Base-by-base conservation (phyloP, 2,888 invertebrate genomes). In the Drepanosiphum platanoidis region DNA sequence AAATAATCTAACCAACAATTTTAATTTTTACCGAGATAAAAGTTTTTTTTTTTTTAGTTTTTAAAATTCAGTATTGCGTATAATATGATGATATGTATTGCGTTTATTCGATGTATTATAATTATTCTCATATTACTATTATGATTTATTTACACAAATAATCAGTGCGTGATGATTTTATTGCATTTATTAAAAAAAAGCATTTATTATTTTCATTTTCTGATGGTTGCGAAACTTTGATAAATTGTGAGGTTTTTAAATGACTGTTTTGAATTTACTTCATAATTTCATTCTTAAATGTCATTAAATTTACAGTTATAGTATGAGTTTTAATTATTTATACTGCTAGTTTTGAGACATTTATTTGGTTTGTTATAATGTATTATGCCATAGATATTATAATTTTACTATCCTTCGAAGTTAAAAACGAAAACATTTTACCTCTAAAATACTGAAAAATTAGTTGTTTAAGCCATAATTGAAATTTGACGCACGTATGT, bases 401-500 rank as follows among this genome's bases (percentile, higher is more conserved):
- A 52, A 22, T 52, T 5, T 18, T 52, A 52, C 22, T 13, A 36
- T 34, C 27, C 34, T 78, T 64, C 34, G 39, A 64, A 61, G 11
- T 11, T 64, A 30, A 39, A 22, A 30, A 42, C 18, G 0, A 11
- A 61, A 9, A 61, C 8, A 39, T 39, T 64, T 78, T 64, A 64
- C 27, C 9, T 39, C 34, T 75, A 32, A 52, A 75, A n/a, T n/a
- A 52, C 66, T 18, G 39, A 58, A 75, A 75, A 39, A 78, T 18
- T 8, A 64, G 61, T 78, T 22, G 61, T 78, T 64, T 39, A 13
- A 78, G 13, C 9, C 66, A 68, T 68, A 46, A 79, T 79, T 68
- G 15, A 32, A 79, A 79, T 46, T 79, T 66, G 32, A 79, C 30
- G 22, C 46, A 32, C 32, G 66, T 66, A 64, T 66, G 66, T 79